A percentile compares a stretch with the other conserved stretches of the same genome.
Conservation (phyloP, 2,888 invertebrate species). For the Ornithoptera priamus region DNA sequence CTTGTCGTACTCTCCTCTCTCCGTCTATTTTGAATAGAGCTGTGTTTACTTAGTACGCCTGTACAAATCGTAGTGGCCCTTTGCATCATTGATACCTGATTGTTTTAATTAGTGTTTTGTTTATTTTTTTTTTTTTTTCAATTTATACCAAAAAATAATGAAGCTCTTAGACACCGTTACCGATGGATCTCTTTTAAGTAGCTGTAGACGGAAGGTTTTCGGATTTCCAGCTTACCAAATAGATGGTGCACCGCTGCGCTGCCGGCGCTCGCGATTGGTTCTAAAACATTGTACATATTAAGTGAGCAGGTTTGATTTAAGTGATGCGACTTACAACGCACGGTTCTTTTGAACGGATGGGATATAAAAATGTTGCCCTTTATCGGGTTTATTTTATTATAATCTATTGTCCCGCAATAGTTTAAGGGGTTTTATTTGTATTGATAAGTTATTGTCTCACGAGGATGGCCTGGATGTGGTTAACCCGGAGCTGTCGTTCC, state of each 20-base stretch:
- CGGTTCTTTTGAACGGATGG: constrained; percentile 48
- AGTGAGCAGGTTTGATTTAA: constrained; percentile 50
- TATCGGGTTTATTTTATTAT: constrained; percentile 59
- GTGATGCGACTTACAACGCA: constrained; percentile 40
- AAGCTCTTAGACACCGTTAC: constrained; percentile 76
- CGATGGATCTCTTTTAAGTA: constrained; percentile 76
- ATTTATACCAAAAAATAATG: constrained; percentile 78
- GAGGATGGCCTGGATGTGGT: constrained; percentile 43
- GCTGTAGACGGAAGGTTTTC: constrained; percentile 55
- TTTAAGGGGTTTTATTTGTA: constrained; percentile 54
- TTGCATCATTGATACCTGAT: constrained; percentile 69
- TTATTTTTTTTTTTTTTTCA: constrained; percentile 55
- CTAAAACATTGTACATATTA: constrained; percentile 69
- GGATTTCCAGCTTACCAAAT: constrained; percentile 68
- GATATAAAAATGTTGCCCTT: constrained; percentile 48
- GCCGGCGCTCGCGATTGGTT: constrained; percentile 61
- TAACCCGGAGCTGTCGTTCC: constrained; percentile 45
- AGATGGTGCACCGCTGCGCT: constrained; percentile 54
- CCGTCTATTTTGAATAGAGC: constrained; percentile 35
- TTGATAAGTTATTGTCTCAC: constrained; percentile 43
- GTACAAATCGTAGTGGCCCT: constrained; percentile 48
- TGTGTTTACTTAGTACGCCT: constrained; percentile 39
- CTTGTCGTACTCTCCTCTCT: constrained; percentile 34
- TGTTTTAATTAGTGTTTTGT: constrained; percentile 54
- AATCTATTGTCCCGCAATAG: constrained; percentile 64